A percentile compares a stretch with the other conserved stretches of the same genome.
These are phyloP conservation scores for Melanotus villosus DNA, from an alignment of 2,888 invertebrate genomes.

Conservation along the genomic window DNA sequence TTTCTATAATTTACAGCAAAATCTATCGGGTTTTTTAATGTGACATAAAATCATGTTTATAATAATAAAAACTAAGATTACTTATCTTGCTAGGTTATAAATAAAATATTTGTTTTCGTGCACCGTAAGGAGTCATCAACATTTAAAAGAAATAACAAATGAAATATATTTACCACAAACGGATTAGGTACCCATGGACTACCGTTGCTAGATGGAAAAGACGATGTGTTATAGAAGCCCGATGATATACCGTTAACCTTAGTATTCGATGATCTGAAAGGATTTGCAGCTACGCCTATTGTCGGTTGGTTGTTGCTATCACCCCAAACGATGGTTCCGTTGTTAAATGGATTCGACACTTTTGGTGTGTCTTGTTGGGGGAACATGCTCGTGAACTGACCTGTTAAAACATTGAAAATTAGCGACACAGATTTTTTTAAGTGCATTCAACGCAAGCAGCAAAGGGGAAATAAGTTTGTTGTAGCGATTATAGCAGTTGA, in stretches of 20 bases:
- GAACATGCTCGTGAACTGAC: slow-evolving; percentile 64
- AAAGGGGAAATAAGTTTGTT: too few species aligned
- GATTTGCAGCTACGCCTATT: slow-evolving; percentile 55
- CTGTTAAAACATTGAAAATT: slow-evolving; percentile 53
- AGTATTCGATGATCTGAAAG: slow-evolving; percentile 58
- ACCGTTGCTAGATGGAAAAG: slow-evolving; percentile 43
- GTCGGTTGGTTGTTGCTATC: slow-evolving; percentile 20
- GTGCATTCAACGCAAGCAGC: too few species aligned
- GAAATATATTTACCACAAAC: slow-evolving; percentile 67
- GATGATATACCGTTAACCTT: slow-evolving; percentile 47
- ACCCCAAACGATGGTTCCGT: slow-evolving; percentile 27
- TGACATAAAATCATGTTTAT: too few species aligned
- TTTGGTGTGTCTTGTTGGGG: slow-evolving; percentile 56
- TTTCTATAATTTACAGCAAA: too few species aligned
- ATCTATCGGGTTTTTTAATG: too few species aligned
- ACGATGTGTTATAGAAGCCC: slow-evolving; percentile 16
- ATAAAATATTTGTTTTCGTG: too few species aligned
- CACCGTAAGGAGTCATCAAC: too few species aligned
- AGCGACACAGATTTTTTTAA: too few species aligned
- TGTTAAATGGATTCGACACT: slow-evolving; percentile 54
- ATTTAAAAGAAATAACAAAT: too few species aligned
- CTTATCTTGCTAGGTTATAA: too few species aligned
- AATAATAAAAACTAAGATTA: too few species aligned
- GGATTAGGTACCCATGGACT: slow-evolving; percentile 60
- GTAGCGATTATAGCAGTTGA: too few species aligned